Evolutionary conservation across 2,113 vertebrate genomes (phyloP).

Genomic region (Poeciliopsis occidentalis): DNA sequence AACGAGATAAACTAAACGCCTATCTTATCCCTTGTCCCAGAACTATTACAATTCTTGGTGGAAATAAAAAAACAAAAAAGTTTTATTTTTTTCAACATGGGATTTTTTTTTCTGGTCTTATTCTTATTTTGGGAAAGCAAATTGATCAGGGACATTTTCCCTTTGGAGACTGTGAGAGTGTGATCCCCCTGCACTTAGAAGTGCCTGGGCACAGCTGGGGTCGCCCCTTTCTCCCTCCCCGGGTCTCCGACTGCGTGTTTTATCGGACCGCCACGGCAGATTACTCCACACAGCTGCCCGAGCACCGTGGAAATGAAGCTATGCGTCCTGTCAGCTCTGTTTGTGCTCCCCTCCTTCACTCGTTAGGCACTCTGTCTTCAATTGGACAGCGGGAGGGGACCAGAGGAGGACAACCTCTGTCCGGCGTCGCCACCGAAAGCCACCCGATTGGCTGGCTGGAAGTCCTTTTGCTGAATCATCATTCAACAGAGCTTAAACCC

Average conservation of each 20-base stretch:
- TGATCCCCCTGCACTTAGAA: conserved; percentile 35
- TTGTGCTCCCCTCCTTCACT: conserved; percentile 40
- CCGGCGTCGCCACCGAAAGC: background rate
- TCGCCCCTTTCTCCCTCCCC: conserved; percentile 32
- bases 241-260: conserved; percentile 85
- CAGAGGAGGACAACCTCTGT: conserved; percentile 25
- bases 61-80: background rate
- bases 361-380: conserved; percentile 27
- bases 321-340: conserved; percentile 83
- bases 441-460: conserved; percentile 54
- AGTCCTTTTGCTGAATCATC: conserved; percentile 47
- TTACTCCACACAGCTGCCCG: conserved; percentile 98
- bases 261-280: conserved; percentile 92
- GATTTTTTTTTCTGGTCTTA: conserved; percentile 34
- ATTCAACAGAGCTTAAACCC: conserved; percentile 48
- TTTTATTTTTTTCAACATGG: conserved; percentile 10
- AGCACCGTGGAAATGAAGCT: conserved; percentile 98
- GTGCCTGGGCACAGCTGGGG: conserved; percentile 64
- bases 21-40: too few species aligned
- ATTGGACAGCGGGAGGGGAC: conserved; percentile 14
- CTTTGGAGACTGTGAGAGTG: conserved; percentile 58
- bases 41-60: too few species aligned
- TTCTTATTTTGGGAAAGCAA: conserved; percentile 32
- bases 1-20: too few species aligned
- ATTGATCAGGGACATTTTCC: conserved; percentile 47